These are phyloP conservation scores for Beris chalybata DNA, from an alignment of 2,888 invertebrate genomes.

Conservation along the genomic window DNA sequence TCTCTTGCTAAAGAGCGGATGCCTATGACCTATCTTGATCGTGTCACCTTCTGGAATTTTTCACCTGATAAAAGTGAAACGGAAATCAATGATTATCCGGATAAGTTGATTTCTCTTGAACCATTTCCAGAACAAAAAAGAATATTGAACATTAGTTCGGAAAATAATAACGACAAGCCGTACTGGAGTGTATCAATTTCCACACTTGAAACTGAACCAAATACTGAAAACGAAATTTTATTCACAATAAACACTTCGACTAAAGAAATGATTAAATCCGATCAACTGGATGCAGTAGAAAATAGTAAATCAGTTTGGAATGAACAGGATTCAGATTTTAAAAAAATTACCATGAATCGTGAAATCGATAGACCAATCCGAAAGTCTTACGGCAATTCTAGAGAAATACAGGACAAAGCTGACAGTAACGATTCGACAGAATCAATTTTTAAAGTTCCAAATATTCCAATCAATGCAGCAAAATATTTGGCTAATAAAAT, in stretches of 20 bases:
- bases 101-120: slow-evolving; percentile 23
- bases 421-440: neutral
- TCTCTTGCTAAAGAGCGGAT: slow-evolving; percentile 47
- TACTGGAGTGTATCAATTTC: neutral
- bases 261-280: neutral
- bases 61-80: slow-evolving; percentile 46
- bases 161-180: slow-evolving; percentile 15
- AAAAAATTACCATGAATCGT: neutral
- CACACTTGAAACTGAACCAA: neutral
- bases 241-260: neutral
- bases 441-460: slow-evolving; percentile 28
- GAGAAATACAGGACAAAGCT: slow-evolving; percentile 9
- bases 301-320: no score
- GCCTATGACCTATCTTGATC: slow-evolving; percentile 49
- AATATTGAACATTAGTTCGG: neutral
- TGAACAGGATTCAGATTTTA: no score
- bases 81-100: no score
- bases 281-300: neutral
- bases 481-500: slow-evolving; percentile 14
- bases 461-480: neutral
- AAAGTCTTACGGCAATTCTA: slow-evolving; percentile 8
- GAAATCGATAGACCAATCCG: slow-evolving; percentile 2
- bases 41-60: slow-evolving; percentile 48
- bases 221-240: neutral
- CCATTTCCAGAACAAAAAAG: neutral